A percentile compares a stretch with the other conserved stretches of the same genome.
Conservation (phyloP, 2,797 vertebrate genomes). For the Catharus ustulatus region DNA sequence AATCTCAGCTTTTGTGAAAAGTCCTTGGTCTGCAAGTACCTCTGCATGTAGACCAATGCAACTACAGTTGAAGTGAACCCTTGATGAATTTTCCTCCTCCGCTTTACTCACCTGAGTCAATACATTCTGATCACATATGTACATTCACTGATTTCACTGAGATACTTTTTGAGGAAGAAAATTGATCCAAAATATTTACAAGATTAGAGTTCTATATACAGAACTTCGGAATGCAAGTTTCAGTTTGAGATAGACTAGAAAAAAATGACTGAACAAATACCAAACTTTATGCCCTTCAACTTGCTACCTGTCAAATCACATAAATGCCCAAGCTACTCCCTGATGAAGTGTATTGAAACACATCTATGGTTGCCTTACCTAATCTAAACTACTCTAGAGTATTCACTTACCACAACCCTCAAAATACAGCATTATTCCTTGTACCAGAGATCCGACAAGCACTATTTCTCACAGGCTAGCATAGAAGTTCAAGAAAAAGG, state of each 20-base stretch:
- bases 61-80: not conserved
- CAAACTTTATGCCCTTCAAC: not conserved
- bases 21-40: not conserved
- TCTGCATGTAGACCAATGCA: not conserved
- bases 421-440: not conserved
- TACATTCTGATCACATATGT: not conserved
- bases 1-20: not conserved
- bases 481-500: not conserved
- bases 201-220: not conserved
- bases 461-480: not conserved
- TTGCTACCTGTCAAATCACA: not conserved
- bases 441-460: not conserved
- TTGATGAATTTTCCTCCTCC: not conserved
- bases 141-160: not conserved
- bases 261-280: not conserved
- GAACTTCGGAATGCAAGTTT: not conserved
- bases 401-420: not conserved
- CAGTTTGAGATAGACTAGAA: not conserved
- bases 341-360: not conserved
- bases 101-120: not conserved
- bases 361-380: not conserved
- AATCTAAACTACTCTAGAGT: not conserved
- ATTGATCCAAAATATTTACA: not conserved
- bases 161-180: not conserved
- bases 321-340: not conserved